phyloP scores from a whole-genome alignment of 1,140 invertebrate genomes.

The Euschistus heros region DNA sequence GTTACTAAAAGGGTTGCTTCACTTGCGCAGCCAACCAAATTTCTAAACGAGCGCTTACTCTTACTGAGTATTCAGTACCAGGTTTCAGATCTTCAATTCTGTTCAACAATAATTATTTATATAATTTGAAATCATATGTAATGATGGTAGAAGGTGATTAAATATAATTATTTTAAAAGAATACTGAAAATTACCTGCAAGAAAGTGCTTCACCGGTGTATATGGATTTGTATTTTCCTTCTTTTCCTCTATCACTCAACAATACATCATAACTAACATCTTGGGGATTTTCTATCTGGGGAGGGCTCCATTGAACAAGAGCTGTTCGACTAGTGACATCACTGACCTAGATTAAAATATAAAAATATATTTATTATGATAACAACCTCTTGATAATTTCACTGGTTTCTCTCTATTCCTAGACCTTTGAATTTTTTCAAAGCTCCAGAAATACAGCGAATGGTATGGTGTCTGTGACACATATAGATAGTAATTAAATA shows the following conservation, averaged over 20 bases:
- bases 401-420: no score
- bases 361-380: no score
- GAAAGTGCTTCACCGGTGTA: constrained; percentile 60
- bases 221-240: constrained; percentile 66
- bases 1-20: constrained; percentile 47
- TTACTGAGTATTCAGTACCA: constrained; percentile 67
- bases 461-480: no score
- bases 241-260: constrained; percentile 62
- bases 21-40: constrained; percentile 39
- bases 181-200: constrained; percentile 39
- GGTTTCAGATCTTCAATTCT: constrained; percentile 69
- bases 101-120: constrained; percentile 28
- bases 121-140: neutral
- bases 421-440: no score
- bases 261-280: constrained; percentile 67
- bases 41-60: constrained; percentile 48
- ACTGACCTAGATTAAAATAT: constrained; percentile 45
- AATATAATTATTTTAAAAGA: neutral
- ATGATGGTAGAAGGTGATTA: neutral
- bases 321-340: constrained; percentile 67
- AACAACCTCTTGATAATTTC: no score
- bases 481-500: no score
- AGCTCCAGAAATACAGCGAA: no score
- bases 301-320: constrained; percentile 58
- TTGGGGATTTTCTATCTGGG: constrained; percentile 38